Conservation (phyloP, 2,888 invertebrate species). For the Trisateles emortualis region DNA sequence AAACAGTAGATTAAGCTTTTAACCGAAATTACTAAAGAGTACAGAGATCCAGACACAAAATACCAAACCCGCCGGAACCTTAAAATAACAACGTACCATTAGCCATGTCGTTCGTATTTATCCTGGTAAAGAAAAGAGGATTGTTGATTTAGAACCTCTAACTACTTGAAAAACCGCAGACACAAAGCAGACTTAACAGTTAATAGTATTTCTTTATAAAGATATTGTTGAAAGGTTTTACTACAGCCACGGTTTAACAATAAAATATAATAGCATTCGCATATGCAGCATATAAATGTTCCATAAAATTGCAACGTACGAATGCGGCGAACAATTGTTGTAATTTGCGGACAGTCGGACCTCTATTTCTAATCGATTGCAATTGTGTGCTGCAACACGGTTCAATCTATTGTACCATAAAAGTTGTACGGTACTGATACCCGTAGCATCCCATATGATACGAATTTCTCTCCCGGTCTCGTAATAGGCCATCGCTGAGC, state of each 20-base stretch:
- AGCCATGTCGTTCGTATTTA: conserved; percentile 63
- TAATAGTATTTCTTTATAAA: background rate
- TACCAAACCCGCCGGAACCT: conserved; percentile 49
- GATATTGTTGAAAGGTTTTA: background rate
- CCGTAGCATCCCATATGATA: conserved; percentile 67
- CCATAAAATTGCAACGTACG: conserved; percentile 25
- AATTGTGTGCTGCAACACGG: conserved; percentile 64
- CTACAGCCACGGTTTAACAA: background rate
- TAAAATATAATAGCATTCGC: conserved; percentile 15
- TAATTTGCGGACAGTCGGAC: conserved; percentile 69
- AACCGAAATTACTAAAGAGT: conserved; percentile 20
- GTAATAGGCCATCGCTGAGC: conserved; percentile 84
- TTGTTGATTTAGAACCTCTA: conserved; percentile 69
- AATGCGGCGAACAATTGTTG: conserved; percentile 62
- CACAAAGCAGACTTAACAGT: conserved; percentile 17
- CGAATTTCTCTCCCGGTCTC: conserved; percentile 76
- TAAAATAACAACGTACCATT: conserved; percentile 77
- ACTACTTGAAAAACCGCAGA: conserved; percentile 49
- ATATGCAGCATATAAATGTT: conserved; percentile 12
- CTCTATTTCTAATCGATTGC: conserved; percentile 75
- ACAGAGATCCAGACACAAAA: conserved; percentile 36
- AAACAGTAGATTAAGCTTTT: conserved; percentile 6
- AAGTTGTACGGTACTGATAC: conserved; percentile 72
- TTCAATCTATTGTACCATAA: conserved; percentile 69
- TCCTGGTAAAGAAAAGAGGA: conserved; percentile 61